Evolutionary conservation across 2,888 invertebrate species (phyloP).

Genomic region (Hyles lineata): DNA sequence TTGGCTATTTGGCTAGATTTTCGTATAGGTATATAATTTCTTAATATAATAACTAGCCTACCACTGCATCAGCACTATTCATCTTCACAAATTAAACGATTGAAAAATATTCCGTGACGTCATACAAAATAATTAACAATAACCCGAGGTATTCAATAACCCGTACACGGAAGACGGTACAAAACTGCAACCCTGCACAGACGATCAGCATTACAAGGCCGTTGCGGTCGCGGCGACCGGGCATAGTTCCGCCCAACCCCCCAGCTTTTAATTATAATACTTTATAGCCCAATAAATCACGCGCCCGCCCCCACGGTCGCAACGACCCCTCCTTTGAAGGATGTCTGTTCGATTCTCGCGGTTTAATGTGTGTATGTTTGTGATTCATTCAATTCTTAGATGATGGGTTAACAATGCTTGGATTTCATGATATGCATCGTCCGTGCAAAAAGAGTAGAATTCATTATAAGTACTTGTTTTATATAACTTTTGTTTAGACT

Average conservation of each 20-base stretch:
- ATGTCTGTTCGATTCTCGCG: conserved; percentile 89
- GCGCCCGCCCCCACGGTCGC: conserved; percentile 57
- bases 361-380: conserved; percentile 75
- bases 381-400: background rate
- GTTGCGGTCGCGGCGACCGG: conserved; percentile 27
- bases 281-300: conserved; percentile 92
- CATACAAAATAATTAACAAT: too few relatives aligned
- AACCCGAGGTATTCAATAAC: too few relatives aligned
- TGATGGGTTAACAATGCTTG: background rate
- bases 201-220: conserved; percentile 31
- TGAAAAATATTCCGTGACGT: too few relatives aligned
- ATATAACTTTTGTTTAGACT: too few relatives aligned
- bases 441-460: too few relatives aligned
- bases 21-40: too few relatives aligned
- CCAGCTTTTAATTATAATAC: conserved; percentile 91
- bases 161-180: background rate
- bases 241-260: conserved; percentile 74
- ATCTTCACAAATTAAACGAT: too few relatives aligned
- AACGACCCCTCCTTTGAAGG: conserved; percentile 75
- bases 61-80: too few relatives aligned
- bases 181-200: conserved; percentile 1
- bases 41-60: too few relatives aligned
- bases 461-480: too few relatives aligned
- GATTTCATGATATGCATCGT: too few relatives aligned
- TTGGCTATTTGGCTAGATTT: too few relatives aligned